phyloP scores from a whole-genome alignment of 1,140 invertebrate species.

The Drosophila trapezifrons region DNA sequence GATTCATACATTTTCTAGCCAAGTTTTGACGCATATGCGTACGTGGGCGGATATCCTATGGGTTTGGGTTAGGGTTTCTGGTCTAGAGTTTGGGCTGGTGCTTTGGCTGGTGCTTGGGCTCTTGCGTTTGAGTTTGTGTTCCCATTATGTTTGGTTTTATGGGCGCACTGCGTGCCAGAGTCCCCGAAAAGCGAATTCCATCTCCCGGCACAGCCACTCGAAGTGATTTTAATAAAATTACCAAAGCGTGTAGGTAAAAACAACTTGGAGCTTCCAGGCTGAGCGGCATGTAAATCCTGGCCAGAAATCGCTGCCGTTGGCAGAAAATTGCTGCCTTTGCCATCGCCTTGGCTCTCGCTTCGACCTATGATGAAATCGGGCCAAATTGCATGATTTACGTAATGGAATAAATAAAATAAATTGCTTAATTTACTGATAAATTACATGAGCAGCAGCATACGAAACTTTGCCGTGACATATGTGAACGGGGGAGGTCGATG shows the following conservation, averaged over 20 bases:
- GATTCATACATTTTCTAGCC: constrained; percentile 77
- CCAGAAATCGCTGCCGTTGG: constrained; percentile 75
- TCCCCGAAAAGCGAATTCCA: constrained; percentile 32
- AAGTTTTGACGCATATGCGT: constrained; percentile 59
- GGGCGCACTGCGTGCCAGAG: constrained; percentile 52
- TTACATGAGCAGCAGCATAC: constrained; percentile 72
- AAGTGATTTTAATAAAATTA: constrained; percentile 83
- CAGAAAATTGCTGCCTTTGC: constrained; percentile 55
- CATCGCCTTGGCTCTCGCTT: neutral
- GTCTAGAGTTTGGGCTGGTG: neutral
- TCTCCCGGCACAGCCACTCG: constrained; percentile 27
- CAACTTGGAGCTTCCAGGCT: constrained; percentile 32
- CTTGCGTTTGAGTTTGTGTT: constrained; percentile 14
- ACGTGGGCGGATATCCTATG: constrained; percentile 16
- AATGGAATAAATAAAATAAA: constrained; percentile 84
- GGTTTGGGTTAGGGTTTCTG: neutral
- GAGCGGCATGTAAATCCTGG: constrained; percentile 70
- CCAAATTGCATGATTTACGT: constrained; percentile 84
- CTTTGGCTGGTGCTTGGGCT: constrained; percentile 11
- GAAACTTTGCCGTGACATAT: constrained; percentile 53
- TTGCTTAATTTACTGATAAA: constrained; percentile 84
- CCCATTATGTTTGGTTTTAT: constrained; percentile 77
- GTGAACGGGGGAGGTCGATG: neutral
- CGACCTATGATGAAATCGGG: constrained; percentile 76
- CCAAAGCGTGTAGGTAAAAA: constrained; percentile 75